Conservation (phyloP, 2,797 vertebrate genomes). For the Psittacula echo region DNA sequence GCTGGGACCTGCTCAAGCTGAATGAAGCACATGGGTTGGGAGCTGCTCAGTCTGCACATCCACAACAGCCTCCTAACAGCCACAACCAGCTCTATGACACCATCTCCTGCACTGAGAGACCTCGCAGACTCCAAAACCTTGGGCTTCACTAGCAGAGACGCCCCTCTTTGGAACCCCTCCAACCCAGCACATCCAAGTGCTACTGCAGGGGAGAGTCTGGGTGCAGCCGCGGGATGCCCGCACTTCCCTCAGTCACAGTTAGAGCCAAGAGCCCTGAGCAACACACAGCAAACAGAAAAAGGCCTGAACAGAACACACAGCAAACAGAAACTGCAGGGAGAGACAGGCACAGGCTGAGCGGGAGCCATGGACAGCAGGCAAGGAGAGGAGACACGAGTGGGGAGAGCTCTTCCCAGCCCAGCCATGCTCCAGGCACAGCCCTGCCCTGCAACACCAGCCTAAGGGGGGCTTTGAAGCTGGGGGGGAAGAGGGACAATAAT, state of each 20-base stretch:
- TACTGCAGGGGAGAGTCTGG: neutral
- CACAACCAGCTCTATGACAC: fast-evolving
- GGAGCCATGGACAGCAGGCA: neutral
- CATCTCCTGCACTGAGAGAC: neutral
- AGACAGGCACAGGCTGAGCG: neutral
- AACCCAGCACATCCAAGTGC: neutral
- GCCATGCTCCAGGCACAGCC: neutral
- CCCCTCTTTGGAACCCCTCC: neutral
- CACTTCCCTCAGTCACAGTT: neutral
- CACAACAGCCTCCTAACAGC: fast-evolving
- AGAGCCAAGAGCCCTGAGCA: neutral
- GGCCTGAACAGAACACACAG: neutral
- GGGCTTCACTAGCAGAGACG: neutral
- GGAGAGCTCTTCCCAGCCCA: neutral
- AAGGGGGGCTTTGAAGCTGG: conserved; percentile 21
- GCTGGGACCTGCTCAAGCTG: neutral
- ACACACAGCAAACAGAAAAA: neutral
- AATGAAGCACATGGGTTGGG: neutral
- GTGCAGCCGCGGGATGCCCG: neutral
- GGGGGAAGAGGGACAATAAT: conserved; percentile 19
- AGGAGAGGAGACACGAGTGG: neutral
- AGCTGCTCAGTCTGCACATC: neutral
- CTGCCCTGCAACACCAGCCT: fast-evolving
- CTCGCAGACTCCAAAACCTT: neutral
- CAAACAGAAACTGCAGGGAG: neutral